A percentile compares a stretch with the other conserved stretches of the same genome.
Conservation (phyloP, 2,113 vertebrate species). For the Syrmaticus mikado region DNA sequence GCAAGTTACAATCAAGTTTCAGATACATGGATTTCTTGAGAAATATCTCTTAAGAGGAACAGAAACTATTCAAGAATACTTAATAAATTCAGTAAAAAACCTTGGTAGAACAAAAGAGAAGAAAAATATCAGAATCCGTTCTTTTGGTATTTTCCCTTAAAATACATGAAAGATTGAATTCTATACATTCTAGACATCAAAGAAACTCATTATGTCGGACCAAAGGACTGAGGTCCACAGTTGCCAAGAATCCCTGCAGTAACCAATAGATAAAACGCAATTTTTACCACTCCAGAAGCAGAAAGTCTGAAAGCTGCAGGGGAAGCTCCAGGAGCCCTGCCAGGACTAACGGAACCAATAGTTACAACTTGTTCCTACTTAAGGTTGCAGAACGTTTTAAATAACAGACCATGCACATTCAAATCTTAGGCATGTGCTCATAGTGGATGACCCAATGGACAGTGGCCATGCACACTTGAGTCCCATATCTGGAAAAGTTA, state of each 20-base stretch:
- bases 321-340: background rate
- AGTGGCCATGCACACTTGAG: background rate
- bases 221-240: background rate
- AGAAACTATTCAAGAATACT: background rate
- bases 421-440: background rate
- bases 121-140: background rate
- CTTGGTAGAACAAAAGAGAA: background rate
- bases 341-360: background rate
- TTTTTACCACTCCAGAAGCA: background rate
- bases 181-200: background rate
- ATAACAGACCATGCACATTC: background rate
- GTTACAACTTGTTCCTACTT: background rate
- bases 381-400: background rate
- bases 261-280: background rate
- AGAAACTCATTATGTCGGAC: background rate
- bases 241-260: background rate
- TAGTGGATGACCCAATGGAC: background rate
- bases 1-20: fast-evolving
- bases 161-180: background rate
- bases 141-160: background rate
- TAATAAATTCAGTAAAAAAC: background rate
- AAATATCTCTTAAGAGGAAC: background rate
- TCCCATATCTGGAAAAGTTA: background rate
- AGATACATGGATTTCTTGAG: background rate
- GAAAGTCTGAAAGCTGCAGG: background rate